phyloP scores from a whole-genome alignment of 2,113 vertebrate species.

The Saccopteryx bilineata region DNA sequence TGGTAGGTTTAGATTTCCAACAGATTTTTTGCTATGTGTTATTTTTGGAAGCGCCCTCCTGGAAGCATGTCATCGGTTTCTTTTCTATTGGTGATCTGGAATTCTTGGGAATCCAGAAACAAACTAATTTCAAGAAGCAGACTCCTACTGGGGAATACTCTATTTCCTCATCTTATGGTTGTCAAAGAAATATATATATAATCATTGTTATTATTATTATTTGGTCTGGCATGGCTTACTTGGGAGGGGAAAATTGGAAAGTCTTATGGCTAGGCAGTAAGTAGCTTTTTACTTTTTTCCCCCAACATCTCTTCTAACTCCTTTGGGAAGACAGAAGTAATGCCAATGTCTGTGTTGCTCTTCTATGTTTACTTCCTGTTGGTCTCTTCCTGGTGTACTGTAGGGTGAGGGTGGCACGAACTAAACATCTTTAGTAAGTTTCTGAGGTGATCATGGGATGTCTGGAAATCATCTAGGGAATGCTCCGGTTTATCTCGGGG shows the following conservation, averaged over 20 bases:
- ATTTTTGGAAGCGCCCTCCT: conserved; percentile 51
- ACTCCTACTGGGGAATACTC: background rate
- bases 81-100: conserved; percentile 30
- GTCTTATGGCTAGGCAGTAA: background rate
- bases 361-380: background rate
- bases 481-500: background rate
- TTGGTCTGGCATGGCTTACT: background rate
- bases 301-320: background rate
- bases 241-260: conserved; percentile 48
- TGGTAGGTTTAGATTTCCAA: background rate
- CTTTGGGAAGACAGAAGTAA: conserved; percentile 16
- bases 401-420: background rate
- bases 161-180: conserved; percentile 72
- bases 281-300: background rate
- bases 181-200: background rate
- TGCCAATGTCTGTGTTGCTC: background rate
- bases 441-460: background rate
- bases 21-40: conserved; percentile 42
- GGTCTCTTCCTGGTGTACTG: background rate
- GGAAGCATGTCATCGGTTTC: background rate
- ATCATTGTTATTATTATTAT: background rate
- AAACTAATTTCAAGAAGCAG: conserved; percentile 65
- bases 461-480: background rate
- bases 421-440: background rate
- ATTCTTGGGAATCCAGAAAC: conserved; percentile 45